These are phyloP conservation scores for Antigone vipio DNA, from an alignment of 2,113 vertebrate species.

Conservation along the genomic window DNA sequence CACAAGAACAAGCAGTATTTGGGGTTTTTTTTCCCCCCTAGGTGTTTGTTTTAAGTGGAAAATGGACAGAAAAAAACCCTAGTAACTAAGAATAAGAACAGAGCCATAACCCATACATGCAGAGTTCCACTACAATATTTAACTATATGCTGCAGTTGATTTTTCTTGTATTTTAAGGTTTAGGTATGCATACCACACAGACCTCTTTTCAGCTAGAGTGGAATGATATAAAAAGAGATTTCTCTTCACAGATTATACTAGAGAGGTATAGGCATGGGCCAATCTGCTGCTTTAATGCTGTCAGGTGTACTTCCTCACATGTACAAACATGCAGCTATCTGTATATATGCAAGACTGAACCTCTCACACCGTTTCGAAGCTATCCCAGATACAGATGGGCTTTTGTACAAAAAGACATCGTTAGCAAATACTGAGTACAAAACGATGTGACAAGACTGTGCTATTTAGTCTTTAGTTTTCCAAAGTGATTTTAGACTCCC, in stretches of 20 bases:
- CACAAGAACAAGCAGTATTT: neutral
- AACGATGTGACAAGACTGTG: neutral
- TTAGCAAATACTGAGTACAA: neutral
- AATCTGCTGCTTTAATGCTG: neutral
- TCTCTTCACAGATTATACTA: neutral
- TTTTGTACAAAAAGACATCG: neutral
- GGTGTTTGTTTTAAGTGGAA: neutral
- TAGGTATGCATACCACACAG: neutral
- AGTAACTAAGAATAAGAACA: neutral
- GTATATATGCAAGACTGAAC: neutral
- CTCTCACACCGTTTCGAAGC: neutral
- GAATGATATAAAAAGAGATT: neutral
- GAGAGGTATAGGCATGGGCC: neutral
- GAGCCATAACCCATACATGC: neutral
- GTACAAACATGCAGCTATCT: neutral
- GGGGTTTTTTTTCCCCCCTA: neutral
- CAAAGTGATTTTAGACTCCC: neutral
- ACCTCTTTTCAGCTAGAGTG: rapidly evolving
- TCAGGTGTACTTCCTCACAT: neutral
- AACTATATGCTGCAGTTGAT: rapidly evolving
- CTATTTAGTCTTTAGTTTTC: neutral
- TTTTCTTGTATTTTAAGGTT: neutral
- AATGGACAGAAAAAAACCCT: neutral
- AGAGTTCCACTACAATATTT: neutral
- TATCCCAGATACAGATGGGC: neutral